A percentile compares a stretch with the other conserved stretches of the same genome.
Evolutionary conservation across 2,797 vertebrate genomes (phyloP).

Genomic region (Anomalospiza imberbis): DNA sequence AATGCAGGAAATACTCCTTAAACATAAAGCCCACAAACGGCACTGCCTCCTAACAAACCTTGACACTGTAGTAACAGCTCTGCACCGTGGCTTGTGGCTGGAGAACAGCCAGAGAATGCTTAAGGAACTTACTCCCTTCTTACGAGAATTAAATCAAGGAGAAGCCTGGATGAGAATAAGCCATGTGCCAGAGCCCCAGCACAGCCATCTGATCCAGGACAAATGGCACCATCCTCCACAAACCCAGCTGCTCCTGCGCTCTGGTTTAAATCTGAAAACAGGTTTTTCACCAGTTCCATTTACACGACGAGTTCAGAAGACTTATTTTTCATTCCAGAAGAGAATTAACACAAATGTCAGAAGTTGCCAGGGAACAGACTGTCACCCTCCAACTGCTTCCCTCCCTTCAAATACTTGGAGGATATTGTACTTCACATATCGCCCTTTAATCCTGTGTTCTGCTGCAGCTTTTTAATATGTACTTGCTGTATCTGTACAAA

Average conservation of each 20-base stretch:
- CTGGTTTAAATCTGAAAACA: slow-evolving; percentile 41
- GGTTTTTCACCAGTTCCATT: slow-evolving; percentile 48
- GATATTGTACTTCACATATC: slow-evolving; percentile 16
- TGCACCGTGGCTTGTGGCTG: not conserved
- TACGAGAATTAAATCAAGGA: not conserved
- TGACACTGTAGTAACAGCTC: not conserved
- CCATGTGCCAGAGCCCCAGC: not conserved
- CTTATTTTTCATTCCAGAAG: slow-evolving; percentile 57
- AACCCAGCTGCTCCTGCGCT: slow-evolving; percentile 27
- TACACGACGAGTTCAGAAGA: slow-evolving; percentile 58
- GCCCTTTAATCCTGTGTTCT: slow-evolving; percentile 55
- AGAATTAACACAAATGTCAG: slow-evolving; percentile 66
- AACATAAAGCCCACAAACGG: not conserved
- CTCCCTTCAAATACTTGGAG: slow-evolving; percentile 41
- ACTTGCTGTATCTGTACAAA: slow-evolving; percentile 22
- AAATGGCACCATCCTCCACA: slow-evolving; percentile 2
- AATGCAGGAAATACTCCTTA: not conserved
- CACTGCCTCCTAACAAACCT: not conserved
- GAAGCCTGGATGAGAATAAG: not conserved
- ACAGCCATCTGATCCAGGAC: slow-evolving; percentile 10
- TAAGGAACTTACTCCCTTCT: not conserved
- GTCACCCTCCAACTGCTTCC: slow-evolving; percentile 62
- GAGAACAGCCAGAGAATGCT: not conserved
- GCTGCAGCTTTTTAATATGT: slow-evolving; percentile 45
- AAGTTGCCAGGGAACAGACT: slow-evolving; percentile 67